Conservation (phyloP, 2,888 invertebrate genomes). For the Sialis lutaria region DNA sequence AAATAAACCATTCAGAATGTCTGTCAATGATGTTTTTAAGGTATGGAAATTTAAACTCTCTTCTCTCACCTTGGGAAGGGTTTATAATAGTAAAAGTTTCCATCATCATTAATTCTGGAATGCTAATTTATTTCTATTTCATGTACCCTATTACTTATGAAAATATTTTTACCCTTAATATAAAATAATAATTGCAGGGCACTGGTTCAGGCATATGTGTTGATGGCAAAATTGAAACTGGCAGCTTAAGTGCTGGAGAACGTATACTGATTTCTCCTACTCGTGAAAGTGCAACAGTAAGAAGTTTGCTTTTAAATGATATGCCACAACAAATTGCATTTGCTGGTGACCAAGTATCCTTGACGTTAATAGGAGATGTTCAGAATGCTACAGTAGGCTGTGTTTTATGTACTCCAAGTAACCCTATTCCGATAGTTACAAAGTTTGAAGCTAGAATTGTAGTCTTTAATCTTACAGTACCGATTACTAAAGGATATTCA, state of each 20-base stretch:
- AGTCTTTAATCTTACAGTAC: slow-evolving; percentile 82
- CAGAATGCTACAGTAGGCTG: slow-evolving; percentile 74
- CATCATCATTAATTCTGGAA: no score
- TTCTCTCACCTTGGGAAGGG: no score
- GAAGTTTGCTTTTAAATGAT: slow-evolving; percentile 60
- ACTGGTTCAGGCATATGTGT: slow-evolving; percentile 81
- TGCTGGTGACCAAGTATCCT: slow-evolving; percentile 83
- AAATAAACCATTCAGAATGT: slow-evolving; percentile 75
- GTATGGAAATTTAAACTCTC: slow-evolving; percentile 50
- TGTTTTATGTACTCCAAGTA: slow-evolving; percentile 66
- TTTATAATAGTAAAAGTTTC: no score
- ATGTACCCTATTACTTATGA: no score
- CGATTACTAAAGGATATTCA: slow-evolving; percentile 77
- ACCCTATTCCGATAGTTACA: slow-evolving; percentile 64
- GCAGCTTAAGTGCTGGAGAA: slow-evolving; percentile 70
- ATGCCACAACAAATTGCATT: slow-evolving; percentile 54
- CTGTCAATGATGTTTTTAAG: slow-evolving; percentile 91
- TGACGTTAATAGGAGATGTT: slow-evolving; percentile 70
- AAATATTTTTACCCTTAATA: neutral
- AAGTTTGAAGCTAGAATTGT: slow-evolving; percentile 82
- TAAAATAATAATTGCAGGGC: slow-evolving; percentile 27
- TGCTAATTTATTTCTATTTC: no score
- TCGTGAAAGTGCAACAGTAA: slow-evolving; percentile 67
- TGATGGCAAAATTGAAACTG: slow-evolving; percentile 83
- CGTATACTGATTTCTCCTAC: slow-evolving; percentile 74